Evolutionary conservation across 2,113 vertebrate species (phyloP), one percentile per base, ranked within the genome.

Genomic region (Tetrax tetrax): DNA sequence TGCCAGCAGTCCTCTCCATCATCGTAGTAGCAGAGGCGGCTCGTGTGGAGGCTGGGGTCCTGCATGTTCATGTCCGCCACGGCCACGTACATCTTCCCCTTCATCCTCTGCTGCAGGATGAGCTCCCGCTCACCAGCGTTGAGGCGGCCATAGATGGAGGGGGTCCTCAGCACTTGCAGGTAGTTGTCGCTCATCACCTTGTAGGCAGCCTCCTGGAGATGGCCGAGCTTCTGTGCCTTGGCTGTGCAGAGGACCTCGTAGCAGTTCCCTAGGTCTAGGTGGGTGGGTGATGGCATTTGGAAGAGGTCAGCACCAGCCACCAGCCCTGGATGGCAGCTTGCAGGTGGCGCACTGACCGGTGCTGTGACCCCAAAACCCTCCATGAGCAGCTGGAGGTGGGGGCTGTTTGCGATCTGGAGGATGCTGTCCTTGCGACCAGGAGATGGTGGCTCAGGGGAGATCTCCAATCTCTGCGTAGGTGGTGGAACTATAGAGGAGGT

Each of bases 141-240:
- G 88, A 99, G 98, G 47, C 65, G 78, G 28, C 99, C 77, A 0
- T 99, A 99, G 96, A 99, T 96, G 47, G 95, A 96, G 0, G 98
- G 98, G 61, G 98, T 99, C 85, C 96, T 97, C 37, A 99, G 98
- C 28, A 99, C 99, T 78, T 99, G 98, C 8, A 99, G 97, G 84
- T 99, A 99, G 97, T 99, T 99, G 95, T 98, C 98, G 0, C 99
- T 99, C 99, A 99, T 99, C 69, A 99, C 98, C 85, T 94, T 96
- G 80, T 98, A 99, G 79, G 98, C 98, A 0, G 98, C 98, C 48
- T 98, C 96, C 90, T 96, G 98, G 53, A 98, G 95, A 10, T 77
- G 64, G 37, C 83, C 69, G 33, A 98, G 97, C 21, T 94, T 95
- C 47, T 97, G 96, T 22, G 97, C 98, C 97, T 99, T 99, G 92